A percentile compares a stretch with the other conserved stretches of the same genome.
Evolutionary conservation across 2,113 vertebrate species (phyloP).

Genomic region (Choloepus hoffmanni): DNA sequence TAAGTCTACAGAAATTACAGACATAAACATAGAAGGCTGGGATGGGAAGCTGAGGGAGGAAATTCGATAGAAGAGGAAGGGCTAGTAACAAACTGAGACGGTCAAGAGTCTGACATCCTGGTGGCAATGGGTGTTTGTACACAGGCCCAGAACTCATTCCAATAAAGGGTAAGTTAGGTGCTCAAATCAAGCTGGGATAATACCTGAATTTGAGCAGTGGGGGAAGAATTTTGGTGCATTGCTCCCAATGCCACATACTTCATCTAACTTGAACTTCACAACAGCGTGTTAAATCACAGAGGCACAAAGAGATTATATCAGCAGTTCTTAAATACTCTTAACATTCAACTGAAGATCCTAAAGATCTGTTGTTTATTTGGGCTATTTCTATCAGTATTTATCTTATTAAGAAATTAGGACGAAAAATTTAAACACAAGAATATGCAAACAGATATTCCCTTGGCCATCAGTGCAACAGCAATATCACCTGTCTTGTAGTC

Average conservation of each 20-base stretch:
- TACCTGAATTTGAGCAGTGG: not conserved
- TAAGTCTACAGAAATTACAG: not conserved
- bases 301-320: not conserved
- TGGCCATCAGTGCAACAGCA: not conserved
- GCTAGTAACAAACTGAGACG: not conserved
- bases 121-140: not conserved
- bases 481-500: not conserved
- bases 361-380: not conserved
- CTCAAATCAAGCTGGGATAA: not conserved
- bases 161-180: not conserved
- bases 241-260: not conserved
- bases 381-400: conserved; percentile 24
- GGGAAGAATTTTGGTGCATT: not conserved
- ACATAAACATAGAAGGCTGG: not conserved
- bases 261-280: not conserved
- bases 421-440: not conserved
- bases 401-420: not conserved
- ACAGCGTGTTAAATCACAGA: not conserved
- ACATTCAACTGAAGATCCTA: not conserved
- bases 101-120: not conserved
- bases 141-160: not conserved
- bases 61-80: not conserved
- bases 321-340: not conserved
- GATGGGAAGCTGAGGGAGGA: not conserved
- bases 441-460: not conserved